These are phyloP conservation scores for Arvicanthis niloticus DNA, from an alignment of 2,113 vertebrate genomes.

Conservation along the genomic window DNA sequence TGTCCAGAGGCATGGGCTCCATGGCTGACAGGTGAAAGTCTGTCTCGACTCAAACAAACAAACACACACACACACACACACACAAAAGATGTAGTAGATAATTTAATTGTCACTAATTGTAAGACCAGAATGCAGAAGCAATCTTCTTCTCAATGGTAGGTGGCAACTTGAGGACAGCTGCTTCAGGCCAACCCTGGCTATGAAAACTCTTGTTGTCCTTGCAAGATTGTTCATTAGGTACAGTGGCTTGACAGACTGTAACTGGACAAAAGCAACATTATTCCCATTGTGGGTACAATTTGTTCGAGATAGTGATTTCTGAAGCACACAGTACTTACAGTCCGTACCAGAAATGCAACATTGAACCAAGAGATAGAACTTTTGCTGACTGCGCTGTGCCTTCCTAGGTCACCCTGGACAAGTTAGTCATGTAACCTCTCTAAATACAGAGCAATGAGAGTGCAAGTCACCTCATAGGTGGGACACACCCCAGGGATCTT, in stretches of 20 bases:
- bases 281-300: background rate
- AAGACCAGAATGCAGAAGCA: background rate
- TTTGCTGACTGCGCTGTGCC: background rate
- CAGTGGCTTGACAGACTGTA: background rate
- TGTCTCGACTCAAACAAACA: background rate
- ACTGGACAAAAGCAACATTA: background rate
- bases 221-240: background rate
- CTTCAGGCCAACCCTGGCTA: background rate
- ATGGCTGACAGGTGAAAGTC: background rate
- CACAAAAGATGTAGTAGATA: background rate
- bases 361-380: background rate
- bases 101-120: background rate
- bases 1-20: background rate
- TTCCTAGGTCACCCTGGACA: slow-evolving; percentile 16
- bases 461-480: background rate
- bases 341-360: background rate
- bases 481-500: slow-evolving; percentile 19
- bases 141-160: background rate
- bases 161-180: background rate
- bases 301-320: background rate
- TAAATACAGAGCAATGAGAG: slow-evolving; percentile 28
- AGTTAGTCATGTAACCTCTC: slow-evolving; percentile 15
- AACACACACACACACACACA: too few species aligned
- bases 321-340: background rate
- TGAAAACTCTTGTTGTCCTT: background rate